These are phyloP conservation scores for Anastatus disparis DNA, from an alignment of 1,140 invertebrate genomes.

Conservation along the genomic window DNA sequence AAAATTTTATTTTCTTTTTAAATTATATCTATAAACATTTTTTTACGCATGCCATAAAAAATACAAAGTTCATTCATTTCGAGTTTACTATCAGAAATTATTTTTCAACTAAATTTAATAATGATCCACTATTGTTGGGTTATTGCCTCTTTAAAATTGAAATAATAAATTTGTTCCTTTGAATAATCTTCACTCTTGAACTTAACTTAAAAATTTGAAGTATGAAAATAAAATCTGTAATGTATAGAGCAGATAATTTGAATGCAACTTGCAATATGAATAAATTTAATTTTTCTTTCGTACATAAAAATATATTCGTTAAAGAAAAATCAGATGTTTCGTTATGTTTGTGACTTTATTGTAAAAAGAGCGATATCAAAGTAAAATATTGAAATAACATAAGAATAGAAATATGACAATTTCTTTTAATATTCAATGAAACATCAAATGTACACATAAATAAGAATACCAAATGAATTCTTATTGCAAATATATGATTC, in stretches of 20 bases:
- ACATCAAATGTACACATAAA: not conserved
- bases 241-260: not conserved
- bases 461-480: conserved; percentile 3
- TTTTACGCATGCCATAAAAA: conserved; percentile 16
- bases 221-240: not conserved
- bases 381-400: too few relatives aligned
- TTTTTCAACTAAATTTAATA: not conserved
- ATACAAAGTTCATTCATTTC: conserved; percentile 6
- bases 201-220: not conserved
- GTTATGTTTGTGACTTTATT: not conserved
- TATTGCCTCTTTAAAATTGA: not conserved
- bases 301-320: not conserved
- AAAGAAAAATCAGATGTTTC: not conserved
- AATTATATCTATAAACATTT: conserved; percentile 28
- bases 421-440: conserved; percentile 21
- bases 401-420: conserved; percentile 1
- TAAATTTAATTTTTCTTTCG: not conserved
- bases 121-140: not conserved
- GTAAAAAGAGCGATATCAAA: not conserved
- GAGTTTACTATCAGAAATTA: conserved; percentile 23
- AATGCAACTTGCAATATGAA: not conserved
- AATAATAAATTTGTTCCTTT: too few relatives aligned
- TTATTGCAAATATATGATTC: conserved; percentile 17
- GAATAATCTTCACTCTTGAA: too few relatives aligned
- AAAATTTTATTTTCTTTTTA: conserved; percentile 19